Base-by-base conservation (phyloP, 2,113 vertebrate species). In the Stegastes partitus region DNA sequence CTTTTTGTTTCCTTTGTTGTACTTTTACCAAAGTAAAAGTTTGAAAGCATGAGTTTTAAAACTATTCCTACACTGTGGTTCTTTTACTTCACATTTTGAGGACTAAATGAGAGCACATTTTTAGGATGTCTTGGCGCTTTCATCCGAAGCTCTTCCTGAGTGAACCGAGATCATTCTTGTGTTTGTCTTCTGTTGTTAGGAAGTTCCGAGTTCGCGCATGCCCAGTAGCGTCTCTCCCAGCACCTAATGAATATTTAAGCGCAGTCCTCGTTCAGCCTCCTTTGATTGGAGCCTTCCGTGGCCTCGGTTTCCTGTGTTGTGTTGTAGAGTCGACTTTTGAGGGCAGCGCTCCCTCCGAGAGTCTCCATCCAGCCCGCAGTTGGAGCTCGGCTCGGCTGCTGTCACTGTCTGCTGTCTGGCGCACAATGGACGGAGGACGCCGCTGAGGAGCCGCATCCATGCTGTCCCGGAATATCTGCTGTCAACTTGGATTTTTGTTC, bases 171-270 rank as follows among this genome's bases (percentile, higher is more conserved):
- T 51, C 8, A 6, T 15, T 34, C 45, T 12, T 23, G 15, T 21
- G 16, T 6, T 14, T 8, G 8, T 45, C 34, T n/a, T 14, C 50
- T 49, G 39, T 56, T 62, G 74, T 59, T 22, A 14, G 26, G 26
- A 44, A 8, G 21, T 12, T 22, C 21, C 3, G 5, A 3, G 37
- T 3, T 12, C 53, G 80, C 77, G 90, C 92, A 92, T 89, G 92
- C 91, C 3, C 87, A 79, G 74, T 77, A 0, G 61, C 11, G 4
- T 61, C 39, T 0, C 49, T 69, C 77, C 26, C 14, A 11, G 37
- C 5, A 23, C 0, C 82, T 88, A 4, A 86, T 93, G 89, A 89
- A 93, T 93, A 93, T 86, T 81, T 75, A 89, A 85, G 5, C 0
- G 1, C 0, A 0, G 9, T 16, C 28, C 44, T 21, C 44, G 68